Conservation (phyloP, 2,888 invertebrate species). For the Oasisia sp. region DNA sequence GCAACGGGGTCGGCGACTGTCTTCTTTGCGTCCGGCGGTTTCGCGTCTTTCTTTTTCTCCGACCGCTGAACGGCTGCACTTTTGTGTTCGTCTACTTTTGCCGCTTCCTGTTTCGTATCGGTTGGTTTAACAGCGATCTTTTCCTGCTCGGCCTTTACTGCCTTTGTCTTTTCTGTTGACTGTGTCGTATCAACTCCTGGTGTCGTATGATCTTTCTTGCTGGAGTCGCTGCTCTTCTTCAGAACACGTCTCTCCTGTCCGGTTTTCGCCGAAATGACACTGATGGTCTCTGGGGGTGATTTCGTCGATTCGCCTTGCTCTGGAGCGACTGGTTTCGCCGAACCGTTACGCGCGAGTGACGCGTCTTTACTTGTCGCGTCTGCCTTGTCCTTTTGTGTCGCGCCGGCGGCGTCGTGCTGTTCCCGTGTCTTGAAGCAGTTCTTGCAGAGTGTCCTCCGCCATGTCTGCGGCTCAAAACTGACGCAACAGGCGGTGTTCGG, state of each 20-base stretch:
- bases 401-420: slow-evolving; percentile 32
- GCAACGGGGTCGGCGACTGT: not conserved
- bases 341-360: not conserved
- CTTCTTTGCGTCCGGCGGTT: not conserved
- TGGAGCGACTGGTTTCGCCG: not conserved
- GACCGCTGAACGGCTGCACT: not conserved
- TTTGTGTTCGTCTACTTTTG: not conserved
- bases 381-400: not conserved
- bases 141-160: not conserved
- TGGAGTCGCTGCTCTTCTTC: slow-evolving; percentile 23
- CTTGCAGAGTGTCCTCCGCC: slow-evolving; percentile 43
- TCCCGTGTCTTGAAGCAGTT: slow-evolving; percentile 43
- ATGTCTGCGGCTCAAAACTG: slow-evolving; percentile 44
- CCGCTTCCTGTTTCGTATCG: not conserved
- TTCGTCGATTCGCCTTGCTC: not conserved
- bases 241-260: slow-evolving; percentile 26
- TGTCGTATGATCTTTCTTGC: not conserved
- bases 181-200: slow-evolving; percentile 20
- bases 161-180: not conserved
- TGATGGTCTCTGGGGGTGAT: not conserved
- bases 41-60: slow-evolving; percentile 1
- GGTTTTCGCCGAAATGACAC: not conserved
- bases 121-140: not conserved
- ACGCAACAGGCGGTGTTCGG: slow-evolving; percentile 29
- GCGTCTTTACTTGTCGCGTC: not conserved